Evolutionary conservation across 2,113 vertebrate species (phyloP).

Genomic region (Cynopterus brachyotis): DNA sequence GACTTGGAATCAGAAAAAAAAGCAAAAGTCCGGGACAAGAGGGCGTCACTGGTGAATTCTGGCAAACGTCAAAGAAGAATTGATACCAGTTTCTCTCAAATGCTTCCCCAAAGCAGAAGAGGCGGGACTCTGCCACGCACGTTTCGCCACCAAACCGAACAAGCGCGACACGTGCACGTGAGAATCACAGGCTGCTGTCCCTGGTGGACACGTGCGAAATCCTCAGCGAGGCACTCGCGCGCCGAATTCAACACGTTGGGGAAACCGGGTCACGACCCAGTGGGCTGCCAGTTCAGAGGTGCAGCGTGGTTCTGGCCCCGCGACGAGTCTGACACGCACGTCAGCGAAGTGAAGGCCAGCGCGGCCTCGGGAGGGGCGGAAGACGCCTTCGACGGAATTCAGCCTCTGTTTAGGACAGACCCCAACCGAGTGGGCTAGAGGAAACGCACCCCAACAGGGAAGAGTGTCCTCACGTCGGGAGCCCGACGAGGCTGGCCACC

Average conservation of each 20-base stretch:
- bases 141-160: not conserved
- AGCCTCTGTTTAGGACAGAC: not conserved
- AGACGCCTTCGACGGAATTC: not conserved
- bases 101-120: not conserved
- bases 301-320: too few species aligned
- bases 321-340: not conserved
- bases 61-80: not conserved
- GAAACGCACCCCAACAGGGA: not conserved
- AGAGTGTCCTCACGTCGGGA: too few species aligned
- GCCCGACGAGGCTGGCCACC: not conserved
- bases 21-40: too few species aligned
- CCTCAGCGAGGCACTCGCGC: not conserved
- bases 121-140: not conserved
- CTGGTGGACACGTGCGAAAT: not conserved
- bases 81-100: not conserved
- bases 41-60: not conserved
- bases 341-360: not conserved
- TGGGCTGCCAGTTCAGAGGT: not conserved
- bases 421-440: not conserved
- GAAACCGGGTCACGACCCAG: fast-evolving
- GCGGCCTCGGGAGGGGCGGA: too few species aligned
- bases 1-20: not conserved
- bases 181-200: not conserved
- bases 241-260: not conserved
- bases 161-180: not conserved